Evolutionary conservation across 2,888 invertebrate species (phyloP).

Genomic region (Biston betularia): DNA sequence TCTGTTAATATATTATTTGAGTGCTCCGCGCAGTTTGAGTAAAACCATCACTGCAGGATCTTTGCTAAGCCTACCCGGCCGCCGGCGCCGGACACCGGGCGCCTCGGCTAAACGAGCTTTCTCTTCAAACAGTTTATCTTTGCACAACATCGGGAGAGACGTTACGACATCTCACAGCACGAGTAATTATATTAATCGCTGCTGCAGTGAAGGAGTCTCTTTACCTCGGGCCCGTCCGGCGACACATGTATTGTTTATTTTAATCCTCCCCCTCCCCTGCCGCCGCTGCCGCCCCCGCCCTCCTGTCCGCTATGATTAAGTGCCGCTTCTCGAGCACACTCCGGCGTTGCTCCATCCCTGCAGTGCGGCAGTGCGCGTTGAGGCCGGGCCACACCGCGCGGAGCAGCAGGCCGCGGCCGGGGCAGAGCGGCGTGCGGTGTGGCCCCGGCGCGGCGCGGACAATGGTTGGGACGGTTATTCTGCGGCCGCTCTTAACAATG

Average conservation of each 20-base stretch:
- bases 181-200: not conserved
- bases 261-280: conserved; percentile 44
- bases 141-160: too few species aligned
- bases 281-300: conserved; percentile 37
- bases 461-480: conserved; percentile 11
- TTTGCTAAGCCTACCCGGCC: too few species aligned
- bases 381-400: not conserved
- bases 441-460: not conserved
- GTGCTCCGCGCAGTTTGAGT: too few species aligned
- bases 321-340: conserved; percentile 33
- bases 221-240: conserved; percentile 32
- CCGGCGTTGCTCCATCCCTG: not conserved
- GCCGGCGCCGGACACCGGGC: too few species aligned
- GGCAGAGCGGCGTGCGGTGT: not conserved
- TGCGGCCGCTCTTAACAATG: conserved; percentile 44
- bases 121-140: too few species aligned
- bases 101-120: too few species aligned
- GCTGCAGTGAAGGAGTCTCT: conserved; percentile 17
- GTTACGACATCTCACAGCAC: too few species aligned
- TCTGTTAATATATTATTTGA: too few species aligned
- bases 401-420: not conserved
- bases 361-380: not conserved
- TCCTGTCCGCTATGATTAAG: conserved; percentile 53
- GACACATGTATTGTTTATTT: conserved; percentile 58
- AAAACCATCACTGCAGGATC: too few species aligned